Conservation (phyloP, 2,113 vertebrate genomes). For the Gallinago paraguaiae region DNA sequence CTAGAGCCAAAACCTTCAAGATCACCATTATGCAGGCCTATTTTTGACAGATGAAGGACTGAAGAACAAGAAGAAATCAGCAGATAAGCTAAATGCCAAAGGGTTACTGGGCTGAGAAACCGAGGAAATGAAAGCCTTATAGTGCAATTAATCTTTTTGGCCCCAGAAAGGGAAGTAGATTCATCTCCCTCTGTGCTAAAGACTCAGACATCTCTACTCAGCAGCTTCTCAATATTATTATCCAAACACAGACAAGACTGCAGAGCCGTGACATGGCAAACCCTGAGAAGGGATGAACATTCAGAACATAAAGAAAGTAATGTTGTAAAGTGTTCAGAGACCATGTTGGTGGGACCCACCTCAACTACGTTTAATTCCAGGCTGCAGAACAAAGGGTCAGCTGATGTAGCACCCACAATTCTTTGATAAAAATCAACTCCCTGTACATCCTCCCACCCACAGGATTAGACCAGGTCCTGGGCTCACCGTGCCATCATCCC, state of each 20-base stretch:
- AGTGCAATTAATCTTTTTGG: background rate
- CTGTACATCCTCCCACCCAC: background rate
- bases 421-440: background rate
- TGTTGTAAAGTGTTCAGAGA: background rate
- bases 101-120: background rate
- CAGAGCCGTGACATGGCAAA: background rate
- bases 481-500: conserved; percentile 93
- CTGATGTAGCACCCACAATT: background rate
- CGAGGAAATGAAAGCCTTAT: background rate
- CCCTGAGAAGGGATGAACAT: background rate
- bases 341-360: background rate
- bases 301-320: background rate
- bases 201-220: background rate
- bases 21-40: background rate
- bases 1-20: background rate
- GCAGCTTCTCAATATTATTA: background rate
- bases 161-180: background rate
- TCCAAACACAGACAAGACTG: background rate
- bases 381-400: background rate
- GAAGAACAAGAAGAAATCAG: background rate
- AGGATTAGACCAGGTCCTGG: background rate
- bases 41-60: background rate
- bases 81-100: background rate
- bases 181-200: background rate
- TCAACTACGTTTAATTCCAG: background rate